phyloP scores from a whole-genome alignment of 2,888 invertebrate species.

The Autographa gamma region DNA sequence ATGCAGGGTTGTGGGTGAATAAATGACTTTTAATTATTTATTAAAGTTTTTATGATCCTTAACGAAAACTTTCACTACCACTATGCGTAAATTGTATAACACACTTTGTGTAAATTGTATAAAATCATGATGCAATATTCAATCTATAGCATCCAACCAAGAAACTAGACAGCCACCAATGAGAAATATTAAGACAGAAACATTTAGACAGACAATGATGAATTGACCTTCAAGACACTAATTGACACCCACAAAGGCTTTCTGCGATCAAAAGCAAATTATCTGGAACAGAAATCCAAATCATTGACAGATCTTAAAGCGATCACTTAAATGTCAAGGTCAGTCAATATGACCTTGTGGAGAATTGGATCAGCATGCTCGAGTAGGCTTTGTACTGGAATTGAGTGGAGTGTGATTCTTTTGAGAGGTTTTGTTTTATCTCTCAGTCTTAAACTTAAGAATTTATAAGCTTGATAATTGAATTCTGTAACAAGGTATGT shows the following conservation, averaged over 20 bases:
- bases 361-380: conserved; percentile 27
- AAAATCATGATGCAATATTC: background rate
- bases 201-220: background rate
- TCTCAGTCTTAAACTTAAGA: background rate
- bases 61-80: no score
- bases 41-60: no score
- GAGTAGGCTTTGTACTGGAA: background rate
- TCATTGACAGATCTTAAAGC: conserved; percentile 9
- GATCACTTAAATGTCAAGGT: conserved; percentile 28
- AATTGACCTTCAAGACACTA: conserved; percentile 5
- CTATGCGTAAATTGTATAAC: no score
- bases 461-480: no score
- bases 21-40: no score
- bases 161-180: background rate
- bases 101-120: no score
- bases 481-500: no score
- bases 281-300: conserved; percentile 6
- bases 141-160: background rate
- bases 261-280: conserved; percentile 23
- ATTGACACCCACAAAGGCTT: conserved; percentile 5
- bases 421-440: background rate
- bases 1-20: no score
- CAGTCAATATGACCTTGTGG: conserved; percentile 31
- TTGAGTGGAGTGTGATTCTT: background rate
- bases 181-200: background rate